Conservation (phyloP, 2,888 invertebrate genomes). For the Cosmopolites sordidus region DNA sequence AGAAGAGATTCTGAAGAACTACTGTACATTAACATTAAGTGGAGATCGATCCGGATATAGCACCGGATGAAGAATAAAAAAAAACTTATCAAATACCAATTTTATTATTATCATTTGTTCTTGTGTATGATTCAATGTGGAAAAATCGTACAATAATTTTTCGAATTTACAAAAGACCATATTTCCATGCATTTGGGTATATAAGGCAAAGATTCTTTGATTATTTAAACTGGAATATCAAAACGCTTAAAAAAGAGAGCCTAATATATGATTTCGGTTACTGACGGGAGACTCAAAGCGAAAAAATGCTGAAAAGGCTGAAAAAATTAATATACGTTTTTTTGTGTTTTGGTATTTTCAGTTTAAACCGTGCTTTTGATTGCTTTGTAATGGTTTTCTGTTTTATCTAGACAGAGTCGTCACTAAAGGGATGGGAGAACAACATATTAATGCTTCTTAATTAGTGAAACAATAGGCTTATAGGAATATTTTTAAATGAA, state of each 20-base stretch:
- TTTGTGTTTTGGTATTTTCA: not conserved
- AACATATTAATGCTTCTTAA: no score
- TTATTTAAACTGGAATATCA: slow-evolving; percentile 1
- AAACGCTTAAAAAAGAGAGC: slow-evolving; percentile 5
- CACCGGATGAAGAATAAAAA: no score
- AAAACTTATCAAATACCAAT: no score
- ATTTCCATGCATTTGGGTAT: not conserved
- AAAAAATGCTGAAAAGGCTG: slow-evolving; percentile 4
- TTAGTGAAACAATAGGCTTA: no score
- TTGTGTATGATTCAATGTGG: not conserved
- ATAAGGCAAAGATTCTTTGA: not conserved
- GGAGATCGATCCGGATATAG: no score
- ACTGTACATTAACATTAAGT: no score
- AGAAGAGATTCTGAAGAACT: no score
- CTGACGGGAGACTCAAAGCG: slow-evolving; percentile 4
- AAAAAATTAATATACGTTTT: slow-evolving; percentile 4
- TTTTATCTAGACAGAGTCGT: no score
- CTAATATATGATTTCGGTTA: slow-evolving; percentile 2
- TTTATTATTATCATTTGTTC: no score
- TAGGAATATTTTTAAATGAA: no score
- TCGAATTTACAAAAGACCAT: not conserved
- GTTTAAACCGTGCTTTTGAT: not conserved
- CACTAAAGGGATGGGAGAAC: no score
- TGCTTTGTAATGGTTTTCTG: slow-evolving; percentile 3
- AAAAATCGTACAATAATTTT: not conserved